Evolutionary conservation across 2,888 invertebrate species (phyloP).

Genomic region (Caenorhabditis sulstoni): DNA sequence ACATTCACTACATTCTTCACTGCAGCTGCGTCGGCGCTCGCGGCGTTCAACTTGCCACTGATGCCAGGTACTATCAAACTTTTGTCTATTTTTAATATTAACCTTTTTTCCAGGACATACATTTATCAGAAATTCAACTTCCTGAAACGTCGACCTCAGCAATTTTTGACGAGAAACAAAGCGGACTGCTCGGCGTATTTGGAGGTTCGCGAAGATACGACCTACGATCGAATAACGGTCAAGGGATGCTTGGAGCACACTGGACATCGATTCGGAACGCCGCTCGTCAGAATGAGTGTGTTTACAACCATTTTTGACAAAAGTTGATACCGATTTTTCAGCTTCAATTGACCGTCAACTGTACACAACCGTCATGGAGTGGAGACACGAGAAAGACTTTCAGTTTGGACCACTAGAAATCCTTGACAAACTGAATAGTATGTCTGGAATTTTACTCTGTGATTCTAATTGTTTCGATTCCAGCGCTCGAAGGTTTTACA

Average conservation of each 20-base stretch:
- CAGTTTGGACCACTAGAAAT: constrained; percentile 7
- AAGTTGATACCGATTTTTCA: not conserved
- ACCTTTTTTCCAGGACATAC: constrained; percentile 15
- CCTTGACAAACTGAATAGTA: constrained; percentile 17
- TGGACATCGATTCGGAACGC: constrained; percentile 70
- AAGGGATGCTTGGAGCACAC: constrained; percentile 71
- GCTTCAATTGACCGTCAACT: constrained; percentile 28
- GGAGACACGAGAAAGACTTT: not conserved
- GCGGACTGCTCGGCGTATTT: constrained; percentile 41
- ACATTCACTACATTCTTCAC: constrained; percentile 6
- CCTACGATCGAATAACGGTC: constrained; percentile 39
- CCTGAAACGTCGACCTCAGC: constrained; percentile 29
- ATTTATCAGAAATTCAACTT: constrained; percentile 26
- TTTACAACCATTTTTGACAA: not conserved
- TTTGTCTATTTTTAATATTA: not conserved
- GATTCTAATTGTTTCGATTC: too few relatives aligned
- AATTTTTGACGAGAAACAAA: constrained; percentile 31
- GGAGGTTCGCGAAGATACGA: constrained; percentile 29
- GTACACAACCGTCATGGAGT: constrained; percentile 1
- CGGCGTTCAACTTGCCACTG: constrained; percentile 9
- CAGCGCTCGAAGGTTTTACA: constrained; percentile 31
- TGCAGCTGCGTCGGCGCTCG: constrained; percentile 11
- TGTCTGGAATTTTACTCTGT: too few relatives aligned
- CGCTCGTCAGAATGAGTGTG: constrained; percentile 53
- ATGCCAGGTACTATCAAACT: constrained; percentile 8